Evolutionary conservation across 2,888 invertebrate species (phyloP).

Genomic region (Desoria tigrina): DNA sequence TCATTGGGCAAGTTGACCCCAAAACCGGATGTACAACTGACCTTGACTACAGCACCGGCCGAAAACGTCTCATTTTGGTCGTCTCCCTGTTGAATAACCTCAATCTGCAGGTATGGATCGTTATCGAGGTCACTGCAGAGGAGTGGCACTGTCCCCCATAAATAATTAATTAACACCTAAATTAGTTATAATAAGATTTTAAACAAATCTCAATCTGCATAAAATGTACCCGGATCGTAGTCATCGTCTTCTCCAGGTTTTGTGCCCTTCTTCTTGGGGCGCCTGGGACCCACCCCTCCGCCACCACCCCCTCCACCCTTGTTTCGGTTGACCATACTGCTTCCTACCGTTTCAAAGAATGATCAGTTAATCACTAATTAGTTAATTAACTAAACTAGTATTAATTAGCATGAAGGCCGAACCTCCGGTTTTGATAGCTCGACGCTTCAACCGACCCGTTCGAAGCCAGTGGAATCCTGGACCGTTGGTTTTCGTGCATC

Average conservation of each 20-base stretch:
- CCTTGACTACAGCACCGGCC: slow-evolving; percentile 73
- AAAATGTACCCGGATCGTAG: slow-evolving; percentile 54
- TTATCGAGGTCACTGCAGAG: slow-evolving; percentile 54
- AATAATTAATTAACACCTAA: too few relatives aligned
- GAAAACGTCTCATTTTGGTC: slow-evolving; percentile 73
- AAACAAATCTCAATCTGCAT: too few relatives aligned
- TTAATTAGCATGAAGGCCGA: too few relatives aligned
- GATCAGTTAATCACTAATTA: not conserved
- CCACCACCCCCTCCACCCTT: slow-evolving; percentile 43
- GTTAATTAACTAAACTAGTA: not conserved
- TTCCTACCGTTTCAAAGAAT: slow-evolving; percentile 1
- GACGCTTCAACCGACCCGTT: slow-evolving; percentile 57
- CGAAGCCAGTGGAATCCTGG: slow-evolving; percentile 81
- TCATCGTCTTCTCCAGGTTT: slow-evolving; percentile 51
- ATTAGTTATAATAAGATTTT: too few relatives aligned
- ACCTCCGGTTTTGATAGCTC: slow-evolving; percentile 45
- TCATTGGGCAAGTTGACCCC: slow-evolving; percentile 73
- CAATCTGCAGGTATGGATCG: slow-evolving; percentile 69
- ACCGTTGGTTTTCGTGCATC: slow-evolving; percentile 81
- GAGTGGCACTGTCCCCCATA: slow-evolving; percentile 7
- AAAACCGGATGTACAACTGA: slow-evolving; percentile 77
- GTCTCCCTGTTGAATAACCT: slow-evolving; percentile 70
- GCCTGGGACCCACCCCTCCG: slow-evolving; percentile 31
- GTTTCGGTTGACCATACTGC: slow-evolving; percentile 18
- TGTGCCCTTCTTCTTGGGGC: slow-evolving; percentile 20